Evolutionary conservation across 2,888 invertebrate species (phyloP).

Genomic region (Eristalinus aeneus): DNA sequence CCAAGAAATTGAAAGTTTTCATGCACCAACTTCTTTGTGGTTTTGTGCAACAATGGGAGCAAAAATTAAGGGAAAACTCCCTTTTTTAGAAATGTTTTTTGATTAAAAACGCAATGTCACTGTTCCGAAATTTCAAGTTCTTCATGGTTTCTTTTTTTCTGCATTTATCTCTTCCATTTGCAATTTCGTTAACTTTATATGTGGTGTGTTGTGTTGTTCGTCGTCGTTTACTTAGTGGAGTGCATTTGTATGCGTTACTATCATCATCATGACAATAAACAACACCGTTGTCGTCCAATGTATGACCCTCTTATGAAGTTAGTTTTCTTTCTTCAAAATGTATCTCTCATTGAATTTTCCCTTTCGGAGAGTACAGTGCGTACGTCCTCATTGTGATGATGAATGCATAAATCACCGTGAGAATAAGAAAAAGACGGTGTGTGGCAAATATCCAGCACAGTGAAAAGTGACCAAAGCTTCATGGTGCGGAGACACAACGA

Average conservation of each 20-base stretch:
- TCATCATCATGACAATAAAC: constrained; percentile 19
- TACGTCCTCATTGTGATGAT: constrained; percentile 17
- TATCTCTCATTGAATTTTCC: constrained; percentile 45
- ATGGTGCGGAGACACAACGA: constrained; percentile 8
- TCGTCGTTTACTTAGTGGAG: constrained; percentile 26
- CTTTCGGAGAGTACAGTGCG: constrained; percentile 1
- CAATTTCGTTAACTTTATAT: constrained; percentile 62
- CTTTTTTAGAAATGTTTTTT: not conserved
- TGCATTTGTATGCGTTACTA: constrained; percentile 65
- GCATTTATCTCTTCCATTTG: constrained; percentile 57
- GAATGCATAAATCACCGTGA: not conserved
- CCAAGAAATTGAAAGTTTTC: not conserved
- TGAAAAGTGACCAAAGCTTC: constrained; percentile 20
- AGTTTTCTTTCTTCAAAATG: constrained; percentile 20
- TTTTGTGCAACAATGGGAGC: constrained; percentile 1
- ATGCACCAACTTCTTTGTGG: not conserved
- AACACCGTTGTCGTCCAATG: not conserved
- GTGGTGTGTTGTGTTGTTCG: constrained; percentile 23
- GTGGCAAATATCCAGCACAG: not conserved
- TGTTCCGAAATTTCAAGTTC: constrained; percentile 29
- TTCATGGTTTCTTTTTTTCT: constrained; percentile 24
- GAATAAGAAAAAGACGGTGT: not conserved
- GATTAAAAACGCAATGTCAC: constrained; percentile 66
- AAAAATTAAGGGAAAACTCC: not conserved
- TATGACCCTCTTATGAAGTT: not conserved